Base-by-base conservation (phyloP, 2,113 vertebrate genomes). In the Seriola dumerili region DNA sequence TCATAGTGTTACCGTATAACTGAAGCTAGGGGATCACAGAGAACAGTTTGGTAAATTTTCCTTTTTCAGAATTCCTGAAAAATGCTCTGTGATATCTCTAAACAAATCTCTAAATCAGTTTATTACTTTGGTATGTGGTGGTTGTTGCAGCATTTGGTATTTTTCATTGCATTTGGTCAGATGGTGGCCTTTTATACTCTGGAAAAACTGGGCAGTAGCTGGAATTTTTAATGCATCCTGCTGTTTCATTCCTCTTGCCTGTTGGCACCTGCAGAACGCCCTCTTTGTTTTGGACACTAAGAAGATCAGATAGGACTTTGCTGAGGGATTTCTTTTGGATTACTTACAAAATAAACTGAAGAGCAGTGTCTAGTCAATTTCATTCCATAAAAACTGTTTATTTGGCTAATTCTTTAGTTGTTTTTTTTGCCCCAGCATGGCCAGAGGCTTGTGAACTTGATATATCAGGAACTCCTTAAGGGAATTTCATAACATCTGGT, bases 111-210 rank as follows among this genome's bases (percentile, higher is more conserved):
- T 66, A 67, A 66, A 72, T 72, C 12, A 57, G 40, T 80, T 70
- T 58, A 46, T 38, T 72, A 10, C 29, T 67, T 50, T 86, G 70
- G 78, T 58, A 73, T 83, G 70, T 82, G 29, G 64, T 83, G 59
- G 65, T 72, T 52, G 38, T 52, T 66, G 17, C 44, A 25, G 36
- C 52, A 21, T 76, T 76, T 50, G 61, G 38, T 78, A 73, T 55
- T 89, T 88, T 84, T 68, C 73, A 63, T 54, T 46, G 29, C 34
- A 64, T 48, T 64, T 29, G 40, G 54, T 72, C 63, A 52, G 55
- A 71, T 62, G 34, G 50, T 44, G 16, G 17, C 29, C 32, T 52
- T 70, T 78, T 66, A 64, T 65, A 19, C 54, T 72, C 21, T 38
- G 57, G 36, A 72, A 72, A 68, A 25, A 62, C 32, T 46, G 19